Evolutionary conservation across 92 coral and sea anemone genomes (phyloP).

Genomic region (Zoanthus gigantus): DNA sequence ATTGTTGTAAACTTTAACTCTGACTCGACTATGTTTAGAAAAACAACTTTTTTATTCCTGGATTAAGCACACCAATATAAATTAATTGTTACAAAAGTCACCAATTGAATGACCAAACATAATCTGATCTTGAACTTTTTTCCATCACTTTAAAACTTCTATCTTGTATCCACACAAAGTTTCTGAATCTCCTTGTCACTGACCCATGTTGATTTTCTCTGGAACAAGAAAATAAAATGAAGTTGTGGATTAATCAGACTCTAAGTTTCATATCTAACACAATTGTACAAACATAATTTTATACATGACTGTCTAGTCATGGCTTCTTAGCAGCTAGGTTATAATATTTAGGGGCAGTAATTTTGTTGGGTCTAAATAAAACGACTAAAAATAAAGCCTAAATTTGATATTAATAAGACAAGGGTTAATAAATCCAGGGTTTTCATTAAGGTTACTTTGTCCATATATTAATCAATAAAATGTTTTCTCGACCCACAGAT

Average conservation of each 20-base stretch:
- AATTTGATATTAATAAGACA: no score
- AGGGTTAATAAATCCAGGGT: no score
- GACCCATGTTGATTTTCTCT: conserved; percentile 54
- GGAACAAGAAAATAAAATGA: conserved; percentile 14
- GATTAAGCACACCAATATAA: conserved; percentile 17
- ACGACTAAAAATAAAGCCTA: no score
- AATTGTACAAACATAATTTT: not conserved
- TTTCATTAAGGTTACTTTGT: no score
- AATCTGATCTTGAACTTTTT: not conserved
- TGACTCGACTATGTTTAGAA: not conserved
- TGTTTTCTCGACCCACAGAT: no score
- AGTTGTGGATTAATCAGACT: not conserved
- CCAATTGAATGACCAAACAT: conserved; percentile 15
- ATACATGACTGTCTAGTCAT: no score
- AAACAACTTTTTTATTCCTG: conserved; percentile 13
- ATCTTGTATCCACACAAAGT: conserved; percentile 18
- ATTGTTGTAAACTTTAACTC: not conserved
- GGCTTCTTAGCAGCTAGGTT: no score
- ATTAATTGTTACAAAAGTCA: conserved; percentile 13
- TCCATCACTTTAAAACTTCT: not conserved
- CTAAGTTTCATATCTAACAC: not conserved
- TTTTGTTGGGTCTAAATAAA: no score
- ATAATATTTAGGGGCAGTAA: no score
- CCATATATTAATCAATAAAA: no score
- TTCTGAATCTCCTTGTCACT: conserved; percentile 11